Conservation (phyloP, 2,888 invertebrate species). For the Ramazzottius varieornatus region DNA sequence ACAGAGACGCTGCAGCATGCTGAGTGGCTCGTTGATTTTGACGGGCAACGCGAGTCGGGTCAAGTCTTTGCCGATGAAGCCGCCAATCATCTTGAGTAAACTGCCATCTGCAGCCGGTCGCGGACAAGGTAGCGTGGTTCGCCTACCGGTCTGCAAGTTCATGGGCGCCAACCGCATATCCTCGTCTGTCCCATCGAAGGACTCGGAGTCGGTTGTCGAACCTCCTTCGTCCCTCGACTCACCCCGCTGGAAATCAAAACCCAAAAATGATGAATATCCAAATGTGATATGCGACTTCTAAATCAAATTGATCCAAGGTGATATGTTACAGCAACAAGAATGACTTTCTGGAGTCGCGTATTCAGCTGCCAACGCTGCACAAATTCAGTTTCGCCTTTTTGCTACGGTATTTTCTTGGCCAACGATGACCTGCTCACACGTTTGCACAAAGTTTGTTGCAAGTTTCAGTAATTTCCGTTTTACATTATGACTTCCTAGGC, state of each 20-base stretch:
- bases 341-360: too few species aligned
- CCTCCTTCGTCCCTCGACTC: neutral
- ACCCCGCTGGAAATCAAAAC: neutral
- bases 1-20: slow-evolving; percentile 47
- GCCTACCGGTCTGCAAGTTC: slow-evolving; percentile 27
- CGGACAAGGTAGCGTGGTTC: slow-evolving; percentile 40
- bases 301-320: too few species aligned
- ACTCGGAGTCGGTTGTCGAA: neutral
- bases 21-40: slow-evolving; percentile 53
- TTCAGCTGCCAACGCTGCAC: too few species aligned
- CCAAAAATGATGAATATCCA: too few species aligned
- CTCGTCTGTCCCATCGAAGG: neutral
- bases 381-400: too few species aligned
- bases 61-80: slow-evolving; percentile 59
- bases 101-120: slow-evolving; percentile 45
- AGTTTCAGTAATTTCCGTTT: too few species aligned
- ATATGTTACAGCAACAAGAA: too few species aligned
- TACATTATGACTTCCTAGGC: too few species aligned
- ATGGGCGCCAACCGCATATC: neutral
- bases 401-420: too few species aligned
- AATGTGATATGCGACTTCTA: too few species aligned
- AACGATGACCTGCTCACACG: too few species aligned
- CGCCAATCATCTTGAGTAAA: slow-evolving; percentile 47
- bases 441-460: too few species aligned
- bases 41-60: slow-evolving; percentile 64